These are phyloP conservation scores for Oconnorella tubifera DNA, from an alignment of 2,888 invertebrate species.

Conservation along the genomic window DNA sequence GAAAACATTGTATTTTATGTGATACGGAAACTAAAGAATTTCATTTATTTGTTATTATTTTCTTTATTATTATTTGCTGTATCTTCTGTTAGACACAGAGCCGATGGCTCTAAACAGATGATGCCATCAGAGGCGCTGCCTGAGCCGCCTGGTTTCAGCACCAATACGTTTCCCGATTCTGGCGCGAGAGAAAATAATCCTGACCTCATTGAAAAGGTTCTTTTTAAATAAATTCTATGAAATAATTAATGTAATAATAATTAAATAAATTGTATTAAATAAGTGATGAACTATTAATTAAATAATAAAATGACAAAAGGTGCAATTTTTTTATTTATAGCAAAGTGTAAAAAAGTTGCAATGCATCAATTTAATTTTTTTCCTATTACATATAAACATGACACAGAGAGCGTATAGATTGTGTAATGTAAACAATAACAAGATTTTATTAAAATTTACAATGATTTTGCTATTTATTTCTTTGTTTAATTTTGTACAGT, in stretches of 20 bases:
- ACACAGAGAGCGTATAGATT: no score
- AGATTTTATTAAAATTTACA: no score
- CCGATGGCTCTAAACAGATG: constrained; percentile 14
- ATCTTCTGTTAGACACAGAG: constrained; percentile 9
- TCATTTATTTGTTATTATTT: background rate
- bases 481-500: no score
- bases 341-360: no score
- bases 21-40: background rate
- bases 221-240: no score
- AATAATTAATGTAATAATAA: background rate
- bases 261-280: background rate
- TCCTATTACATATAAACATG: no score
- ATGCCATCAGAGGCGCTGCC: constrained; percentile 13
- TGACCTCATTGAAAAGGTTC: constrained; percentile 35
- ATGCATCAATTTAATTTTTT: no score
- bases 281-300: no score
- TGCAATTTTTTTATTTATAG: no score
- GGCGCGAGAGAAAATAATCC: constrained; percentile 29
- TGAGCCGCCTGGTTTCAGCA: constrained; percentile 22
- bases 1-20: background rate
- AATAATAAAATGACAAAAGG: no score
- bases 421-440: no score
- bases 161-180: constrained; percentile 11
- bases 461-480: no score
- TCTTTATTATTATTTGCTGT: background rate